These are phyloP conservation scores for Malurus elegans DNA, from an alignment of 2,113 vertebrate genomes.

Conservation along the genomic window DNA sequence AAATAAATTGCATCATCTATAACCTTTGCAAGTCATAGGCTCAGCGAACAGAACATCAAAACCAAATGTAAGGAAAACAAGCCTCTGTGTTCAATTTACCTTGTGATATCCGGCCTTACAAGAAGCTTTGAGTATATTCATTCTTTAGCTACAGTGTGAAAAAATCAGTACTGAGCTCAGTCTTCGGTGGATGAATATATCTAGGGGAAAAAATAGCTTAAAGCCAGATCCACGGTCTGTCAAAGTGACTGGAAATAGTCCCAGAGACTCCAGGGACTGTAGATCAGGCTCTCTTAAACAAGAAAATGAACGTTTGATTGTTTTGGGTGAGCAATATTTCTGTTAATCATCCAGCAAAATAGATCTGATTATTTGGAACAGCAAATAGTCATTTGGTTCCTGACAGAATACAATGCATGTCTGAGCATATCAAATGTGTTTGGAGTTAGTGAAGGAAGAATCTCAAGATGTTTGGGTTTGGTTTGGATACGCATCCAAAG, in stretches of 20 bases:
- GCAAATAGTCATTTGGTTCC: slow-evolving; percentile 24
- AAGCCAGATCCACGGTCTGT: not conserved
- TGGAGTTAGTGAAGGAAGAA: slow-evolving; percentile 53
- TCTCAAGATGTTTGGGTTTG: slow-evolving; percentile 53
- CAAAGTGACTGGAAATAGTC: not conserved
- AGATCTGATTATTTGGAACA: slow-evolving; percentile 39
- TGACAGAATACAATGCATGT: slow-evolving; percentile 29
- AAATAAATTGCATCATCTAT: slow-evolving; percentile 67
- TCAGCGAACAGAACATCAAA: slow-evolving; percentile 68
- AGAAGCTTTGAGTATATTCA: slow-evolving; percentile 5
- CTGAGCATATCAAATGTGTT: slow-evolving; percentile 55
- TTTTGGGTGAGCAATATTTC: slow-evolving; percentile 34
- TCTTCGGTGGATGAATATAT: not conserved
- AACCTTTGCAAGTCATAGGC: slow-evolving; percentile 64
- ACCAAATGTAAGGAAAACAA: slow-evolving; percentile 68
- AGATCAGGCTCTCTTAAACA: not conserved
- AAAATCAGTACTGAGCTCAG: not conserved
- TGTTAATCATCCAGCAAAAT: slow-evolving; percentile 32
- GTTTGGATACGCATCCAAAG: slow-evolving; percentile 12
- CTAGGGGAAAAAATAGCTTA: not conserved
- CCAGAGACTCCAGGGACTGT: not conserved
- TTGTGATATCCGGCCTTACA: slow-evolving; percentile 43
- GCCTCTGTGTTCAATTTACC: slow-evolving; percentile 64
- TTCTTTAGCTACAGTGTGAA: slow-evolving; percentile 49
- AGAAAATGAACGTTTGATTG: slow-evolving; percentile 22